Evolutionary conservation across 2,797 vertebrate genomes (phyloP).

Genomic region (Malurus splendens): DNA sequence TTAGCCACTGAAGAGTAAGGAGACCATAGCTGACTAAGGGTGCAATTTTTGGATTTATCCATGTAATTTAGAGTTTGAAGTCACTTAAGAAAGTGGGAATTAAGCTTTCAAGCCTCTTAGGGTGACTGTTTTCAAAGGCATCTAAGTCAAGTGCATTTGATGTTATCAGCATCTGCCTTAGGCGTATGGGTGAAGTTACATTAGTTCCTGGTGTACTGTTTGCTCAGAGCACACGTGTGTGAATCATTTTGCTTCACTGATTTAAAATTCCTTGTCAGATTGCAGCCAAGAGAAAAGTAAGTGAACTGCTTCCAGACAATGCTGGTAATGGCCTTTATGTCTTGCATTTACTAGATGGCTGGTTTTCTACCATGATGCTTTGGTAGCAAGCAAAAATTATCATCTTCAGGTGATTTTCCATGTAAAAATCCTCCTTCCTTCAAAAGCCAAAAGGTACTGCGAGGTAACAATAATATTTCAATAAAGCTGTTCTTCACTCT

Average conservation of each 20-base stretch:
- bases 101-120: background rate
- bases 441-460: background rate
- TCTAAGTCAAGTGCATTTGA: background rate
- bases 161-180: background rate
- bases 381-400: background rate
- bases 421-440: background rate
- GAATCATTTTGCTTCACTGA: constrained; percentile 3
- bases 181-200: background rate
- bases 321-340: background rate
- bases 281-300: background rate
- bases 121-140: background rate
- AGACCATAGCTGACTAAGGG: background rate
- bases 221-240: background rate
- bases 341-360: background rate
- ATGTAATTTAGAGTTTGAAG: background rate
- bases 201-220: background rate
- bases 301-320: background rate
- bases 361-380: background rate
- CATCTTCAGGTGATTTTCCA: background rate
- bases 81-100: background rate
- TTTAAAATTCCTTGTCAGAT: background rate
- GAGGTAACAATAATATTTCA: background rate
- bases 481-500: background rate
- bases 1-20: constrained; percentile 14
- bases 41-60: background rate